These are phyloP conservation scores for Stomorhina lunata DNA, from an alignment of 2,888 invertebrate species.

Conservation along the genomic window DNA sequence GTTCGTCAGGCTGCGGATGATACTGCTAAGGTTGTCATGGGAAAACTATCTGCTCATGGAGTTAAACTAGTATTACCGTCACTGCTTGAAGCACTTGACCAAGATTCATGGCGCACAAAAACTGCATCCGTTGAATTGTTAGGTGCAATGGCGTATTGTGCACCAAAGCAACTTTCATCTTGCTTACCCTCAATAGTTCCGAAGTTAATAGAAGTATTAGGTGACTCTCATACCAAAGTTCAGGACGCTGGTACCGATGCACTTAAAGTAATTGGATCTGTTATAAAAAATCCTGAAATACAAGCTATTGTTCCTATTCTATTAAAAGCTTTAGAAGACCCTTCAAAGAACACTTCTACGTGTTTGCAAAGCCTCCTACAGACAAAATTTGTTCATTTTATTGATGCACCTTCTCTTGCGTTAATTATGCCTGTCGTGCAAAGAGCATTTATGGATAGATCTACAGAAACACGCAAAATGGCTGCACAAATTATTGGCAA, in stretches of 20 bases:
- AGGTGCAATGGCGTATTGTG: constrained; percentile 99
- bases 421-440: constrained; percentile 99
- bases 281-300: constrained; percentile 99
- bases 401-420: constrained; percentile 98
- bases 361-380: constrained; percentile 96
- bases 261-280: constrained; percentile 96
- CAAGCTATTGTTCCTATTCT: constrained; percentile 94
- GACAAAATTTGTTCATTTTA: constrained; percentile 99
- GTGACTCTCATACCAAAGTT: constrained; percentile 98
- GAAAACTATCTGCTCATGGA: constrained; percentile 96
- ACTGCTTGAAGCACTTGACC: constrained; percentile 94
- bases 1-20: constrained; percentile 98
- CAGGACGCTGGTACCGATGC: constrained; percentile 98
- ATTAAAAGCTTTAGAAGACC: constrained; percentile 95
- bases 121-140: constrained; percentile 96
- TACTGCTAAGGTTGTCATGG: constrained; percentile 96
- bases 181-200: constrained; percentile 99
- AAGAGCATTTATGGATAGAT: constrained; percentile 97
- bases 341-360: constrained; percentile 94
- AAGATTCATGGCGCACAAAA: constrained; percentile 99
- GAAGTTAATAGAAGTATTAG: constrained; percentile 96
- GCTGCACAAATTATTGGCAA: constrained; percentile 99
- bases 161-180: constrained; percentile 98
- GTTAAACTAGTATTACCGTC: constrained; percentile 98
- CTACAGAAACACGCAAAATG: constrained; percentile 99